Evolutionary conservation across 2,113 vertebrate species (phyloP).

Genomic region (Urocolius indicus): DNA sequence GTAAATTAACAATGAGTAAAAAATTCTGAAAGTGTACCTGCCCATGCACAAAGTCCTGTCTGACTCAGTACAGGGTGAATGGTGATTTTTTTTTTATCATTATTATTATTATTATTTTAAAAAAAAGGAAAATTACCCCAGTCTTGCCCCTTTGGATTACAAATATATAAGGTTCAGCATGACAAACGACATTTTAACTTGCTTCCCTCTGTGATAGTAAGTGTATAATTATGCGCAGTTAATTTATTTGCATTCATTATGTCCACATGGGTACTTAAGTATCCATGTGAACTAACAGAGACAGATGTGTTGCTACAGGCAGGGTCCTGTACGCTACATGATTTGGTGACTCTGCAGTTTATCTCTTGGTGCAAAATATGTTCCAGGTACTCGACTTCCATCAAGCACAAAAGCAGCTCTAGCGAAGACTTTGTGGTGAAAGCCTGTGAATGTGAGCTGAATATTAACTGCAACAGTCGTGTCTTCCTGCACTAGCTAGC

Average conservation of each 20-base stretch:
- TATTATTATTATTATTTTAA: too few relatives aligned
- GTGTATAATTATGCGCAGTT: not conserved
- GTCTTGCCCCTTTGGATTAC: not conserved
- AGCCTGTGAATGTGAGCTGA: not conserved
- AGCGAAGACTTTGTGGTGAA: not conserved
- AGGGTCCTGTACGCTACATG: not conserved
- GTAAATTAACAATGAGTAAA: not conserved
- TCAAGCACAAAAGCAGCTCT: not conserved
- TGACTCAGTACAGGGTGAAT: not conserved
- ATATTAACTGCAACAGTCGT: not conserved
- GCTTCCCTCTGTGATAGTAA: not conserved
- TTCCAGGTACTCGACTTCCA: not conserved
- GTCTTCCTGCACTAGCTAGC: not conserved
- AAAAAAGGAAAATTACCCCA: not conserved
- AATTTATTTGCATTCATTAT: not conserved
- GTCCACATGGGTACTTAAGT: not conserved
- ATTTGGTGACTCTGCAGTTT: constrained; percentile 41
- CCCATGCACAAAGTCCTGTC: not conserved
- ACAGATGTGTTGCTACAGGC: not conserved
- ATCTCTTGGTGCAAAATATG: not conserved
- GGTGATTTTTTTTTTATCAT: too few relatives aligned
- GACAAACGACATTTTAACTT: not conserved
- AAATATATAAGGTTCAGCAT: not conserved
- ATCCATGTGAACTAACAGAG: not conserved
- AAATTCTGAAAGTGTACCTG: not conserved